phyloP scores from a whole-genome alignment of 2,113 vertebrate species.

The Lamprotornis superbus region DNA sequence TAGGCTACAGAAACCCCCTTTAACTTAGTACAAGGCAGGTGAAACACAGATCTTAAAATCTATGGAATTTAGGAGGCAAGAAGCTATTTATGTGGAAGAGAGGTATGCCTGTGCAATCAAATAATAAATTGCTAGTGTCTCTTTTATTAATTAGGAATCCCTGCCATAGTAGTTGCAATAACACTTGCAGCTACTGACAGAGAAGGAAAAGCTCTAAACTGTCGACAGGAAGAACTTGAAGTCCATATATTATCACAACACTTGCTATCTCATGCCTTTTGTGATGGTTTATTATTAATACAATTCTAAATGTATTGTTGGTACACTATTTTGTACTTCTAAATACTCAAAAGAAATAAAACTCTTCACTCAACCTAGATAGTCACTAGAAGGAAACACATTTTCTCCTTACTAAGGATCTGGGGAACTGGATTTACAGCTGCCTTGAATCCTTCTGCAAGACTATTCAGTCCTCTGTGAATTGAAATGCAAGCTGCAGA shows the following conservation, averaged over 20 bases:
- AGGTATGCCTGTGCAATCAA: rapidly evolving
- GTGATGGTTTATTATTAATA: neutral
- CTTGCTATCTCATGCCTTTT: neutral
- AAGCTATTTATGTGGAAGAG: neutral
- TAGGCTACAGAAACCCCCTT: neutral
- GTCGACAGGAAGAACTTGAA: conserved; percentile 58
- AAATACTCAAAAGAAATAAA: neutral
- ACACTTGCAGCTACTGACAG: conserved; percentile 46
- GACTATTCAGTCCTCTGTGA: neutral
- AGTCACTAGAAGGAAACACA: neutral
- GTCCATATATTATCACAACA: neutral
- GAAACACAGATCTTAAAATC: neutral
- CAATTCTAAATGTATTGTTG: neutral
- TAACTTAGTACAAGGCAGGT: neutral
- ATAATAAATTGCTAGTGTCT: neutral
- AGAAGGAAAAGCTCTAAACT: conserved; percentile 21
- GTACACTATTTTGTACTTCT: neutral
- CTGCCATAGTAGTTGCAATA: conserved; percentile 2
- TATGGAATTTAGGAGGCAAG: neutral
- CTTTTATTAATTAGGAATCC: conserved; percentile 22
- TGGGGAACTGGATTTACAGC: neutral
- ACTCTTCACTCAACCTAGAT: neutral
- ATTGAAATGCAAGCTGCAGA: neutral
- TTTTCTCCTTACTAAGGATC: neutral
- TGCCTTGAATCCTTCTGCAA: neutral